Evolutionary conservation across 1,140 invertebrate genomes (phyloP), one percentile per base, ranked within the genome.

Genomic region (Drosophila santomea): DNA sequence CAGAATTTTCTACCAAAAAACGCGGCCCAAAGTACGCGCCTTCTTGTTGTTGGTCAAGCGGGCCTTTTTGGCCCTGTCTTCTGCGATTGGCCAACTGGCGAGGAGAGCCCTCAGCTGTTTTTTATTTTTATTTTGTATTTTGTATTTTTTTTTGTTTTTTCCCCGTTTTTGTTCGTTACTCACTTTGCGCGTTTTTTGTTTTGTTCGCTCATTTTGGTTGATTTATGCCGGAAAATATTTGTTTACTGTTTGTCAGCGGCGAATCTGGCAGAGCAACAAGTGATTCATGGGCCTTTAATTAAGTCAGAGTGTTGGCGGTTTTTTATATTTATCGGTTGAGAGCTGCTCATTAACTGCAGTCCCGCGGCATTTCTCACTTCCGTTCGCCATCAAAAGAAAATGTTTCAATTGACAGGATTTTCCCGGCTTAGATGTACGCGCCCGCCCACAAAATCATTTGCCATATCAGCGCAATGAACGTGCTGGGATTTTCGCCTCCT

Each of bases 221-320:
- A 89, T 84, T 89, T 89, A 89, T 89, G 61, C 68, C 54, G 77
- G 82, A 77, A 85, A 85, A 85, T 89, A 74, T 80, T 84, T 76
- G 76, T 89, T 83, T 79, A 72, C 73, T 78, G 78, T 71, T 78
- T 71, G 64, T 77, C 60, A 74, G 45, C 47, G 35, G 36, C 39
- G 48, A 64, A 45, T 50, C 59, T 54, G 56, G 54, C 57, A 55
- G 62, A 79, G 84, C 83, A 86, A 88, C 83, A 86, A 63, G 83
- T 88, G 83, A 88, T 80, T 88, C 83, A 88, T 61, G 56, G 54
- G 58, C 20, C 54, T 86, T 78, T 75, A 82, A 73, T 83, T 83
- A 74, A 73, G 68, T 71, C 72, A 86, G 61, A 77, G 57, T 57
- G 64, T 54, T 57, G 44, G 66, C 52, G 25, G 44, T 32, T 20